These are phyloP conservation scores for Ispidina picta DNA, from an alignment of 2,797 vertebrate species.

Conservation along the genomic window DNA sequence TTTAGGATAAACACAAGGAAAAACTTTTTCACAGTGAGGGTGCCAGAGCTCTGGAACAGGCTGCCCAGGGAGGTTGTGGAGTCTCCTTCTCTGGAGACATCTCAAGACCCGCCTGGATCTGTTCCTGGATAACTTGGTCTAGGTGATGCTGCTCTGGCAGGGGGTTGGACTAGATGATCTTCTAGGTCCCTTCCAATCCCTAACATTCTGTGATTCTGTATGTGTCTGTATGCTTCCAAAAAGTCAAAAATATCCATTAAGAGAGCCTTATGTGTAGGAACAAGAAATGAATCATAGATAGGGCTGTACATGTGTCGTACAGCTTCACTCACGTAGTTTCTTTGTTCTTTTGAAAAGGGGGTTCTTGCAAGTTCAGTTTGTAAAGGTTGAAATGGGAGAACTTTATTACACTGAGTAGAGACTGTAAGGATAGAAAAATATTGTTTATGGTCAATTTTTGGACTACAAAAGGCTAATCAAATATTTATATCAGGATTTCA, in stretches of 20 bases:
- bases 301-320: neutral
- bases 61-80: too few species aligned
- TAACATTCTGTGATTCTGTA: too few species aligned
- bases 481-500: constrained; percentile 1
- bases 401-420: neutral
- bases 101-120: too few species aligned
- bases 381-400: constrained; percentile 1
- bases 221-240: neutral
- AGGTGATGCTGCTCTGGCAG: too few species aligned
- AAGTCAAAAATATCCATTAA: neutral
- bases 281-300: neutral
- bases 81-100: too few species aligned
- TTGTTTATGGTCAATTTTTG: neutral
- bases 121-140: too few species aligned
- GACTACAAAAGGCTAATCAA: constrained; percentile 13
- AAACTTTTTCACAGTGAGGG: too few species aligned
- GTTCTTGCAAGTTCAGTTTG: neutral
- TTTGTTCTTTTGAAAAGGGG: constrained; percentile 10
- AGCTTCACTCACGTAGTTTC: neutral
- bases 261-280: neutral
- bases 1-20: too few species aligned
- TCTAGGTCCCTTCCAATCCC: too few species aligned
- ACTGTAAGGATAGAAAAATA: neutral
- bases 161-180: too few species aligned
- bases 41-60: too few species aligned